Conservation (phyloP, 2,797 vertebrate genomes). For the Eutrigla gurnardus region DNA sequence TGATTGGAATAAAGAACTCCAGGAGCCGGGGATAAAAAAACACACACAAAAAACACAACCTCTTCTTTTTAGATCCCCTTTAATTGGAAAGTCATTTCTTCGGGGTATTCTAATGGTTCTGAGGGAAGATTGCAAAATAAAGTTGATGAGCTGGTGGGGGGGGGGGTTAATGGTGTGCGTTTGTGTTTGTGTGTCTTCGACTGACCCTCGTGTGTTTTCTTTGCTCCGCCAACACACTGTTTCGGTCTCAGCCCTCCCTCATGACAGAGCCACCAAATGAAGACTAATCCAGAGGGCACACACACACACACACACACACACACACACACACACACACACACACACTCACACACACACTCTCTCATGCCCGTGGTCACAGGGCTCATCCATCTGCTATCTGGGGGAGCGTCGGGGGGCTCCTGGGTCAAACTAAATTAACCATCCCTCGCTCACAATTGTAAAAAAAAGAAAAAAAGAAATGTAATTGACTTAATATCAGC, state of each 20-base stretch:
- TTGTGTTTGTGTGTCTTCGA: slow-evolving; percentile 77
- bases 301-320: slow-evolving; percentile 85
- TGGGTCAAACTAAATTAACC: slow-evolving; percentile 81
- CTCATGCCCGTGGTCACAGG: slow-evolving; percentile 75
- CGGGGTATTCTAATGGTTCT: slow-evolving; percentile 99
- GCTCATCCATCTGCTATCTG: slow-evolving; percentile 76
- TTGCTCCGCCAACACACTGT: slow-evolving; percentile 82
- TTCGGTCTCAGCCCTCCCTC: slow-evolving; percentile 83
- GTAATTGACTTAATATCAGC: slow-evolving; percentile 79
- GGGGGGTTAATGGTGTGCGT: slow-evolving; percentile 96
- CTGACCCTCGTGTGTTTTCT: slow-evolving; percentile 79
- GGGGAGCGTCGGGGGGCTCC: slow-evolving; percentile 70
- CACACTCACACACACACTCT: slow-evolving; percentile 84
- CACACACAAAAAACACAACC: slow-evolving; percentile 37
- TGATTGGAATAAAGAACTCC: slow-evolving; percentile 99
- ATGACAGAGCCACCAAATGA: slow-evolving; percentile 90
- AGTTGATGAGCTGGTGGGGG: slow-evolving; percentile 93
- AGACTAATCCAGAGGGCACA: slow-evolving; percentile 87
- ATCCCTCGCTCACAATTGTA: slow-evolving; percentile 78
- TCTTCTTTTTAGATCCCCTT: slow-evolving; percentile 96
- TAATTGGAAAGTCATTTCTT: slow-evolving; percentile 99
- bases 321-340: slow-evolving; percentile 86
- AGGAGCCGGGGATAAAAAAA: slow-evolving; percentile 96
- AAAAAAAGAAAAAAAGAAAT: slow-evolving; percentile 50
- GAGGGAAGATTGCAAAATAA: slow-evolving; percentile 99